phyloP scores from a whole-genome alignment of 2,113 vertebrate genomes.

The Eudyptes chrysolophus region DNA sequence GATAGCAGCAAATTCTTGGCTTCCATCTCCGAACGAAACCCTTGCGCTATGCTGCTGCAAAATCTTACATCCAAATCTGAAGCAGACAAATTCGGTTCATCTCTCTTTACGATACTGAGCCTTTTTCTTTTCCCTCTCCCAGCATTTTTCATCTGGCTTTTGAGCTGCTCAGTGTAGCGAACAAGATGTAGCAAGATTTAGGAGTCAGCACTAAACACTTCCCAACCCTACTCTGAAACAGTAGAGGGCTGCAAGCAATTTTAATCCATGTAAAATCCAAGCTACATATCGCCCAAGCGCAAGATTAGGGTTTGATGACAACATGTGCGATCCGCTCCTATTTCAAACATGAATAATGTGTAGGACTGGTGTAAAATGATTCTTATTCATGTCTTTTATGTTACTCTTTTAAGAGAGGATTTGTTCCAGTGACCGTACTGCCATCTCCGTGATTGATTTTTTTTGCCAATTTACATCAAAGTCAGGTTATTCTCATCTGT shows the following conservation, averaged over 20 bases:
- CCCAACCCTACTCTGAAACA: background rate
- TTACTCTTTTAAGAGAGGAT: background rate
- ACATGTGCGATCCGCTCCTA: background rate
- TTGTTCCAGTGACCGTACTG: background rate
- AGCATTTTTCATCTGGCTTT: background rate
- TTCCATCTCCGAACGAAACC: background rate
- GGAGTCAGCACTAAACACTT: background rate
- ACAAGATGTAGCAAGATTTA: background rate
- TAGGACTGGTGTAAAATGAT: background rate
- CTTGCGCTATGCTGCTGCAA: rapidly evolving
- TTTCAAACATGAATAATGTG: background rate
- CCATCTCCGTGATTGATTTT: background rate
- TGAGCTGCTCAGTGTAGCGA: background rate
- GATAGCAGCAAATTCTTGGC: background rate
- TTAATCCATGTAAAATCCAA: background rate
- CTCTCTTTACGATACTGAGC: background rate
- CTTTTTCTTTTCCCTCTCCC: background rate
- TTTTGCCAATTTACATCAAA: background rate
- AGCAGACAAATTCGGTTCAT: background rate
- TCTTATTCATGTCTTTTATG: background rate
- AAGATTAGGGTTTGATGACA: background rate
- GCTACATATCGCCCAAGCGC: background rate
- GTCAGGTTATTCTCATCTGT: background rate
- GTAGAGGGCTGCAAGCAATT: background rate
- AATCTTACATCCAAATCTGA: background rate